phyloP scores from a whole-genome alignment of 1,140 invertebrate species.

The Pseudomyrmex sp. region DNA sequence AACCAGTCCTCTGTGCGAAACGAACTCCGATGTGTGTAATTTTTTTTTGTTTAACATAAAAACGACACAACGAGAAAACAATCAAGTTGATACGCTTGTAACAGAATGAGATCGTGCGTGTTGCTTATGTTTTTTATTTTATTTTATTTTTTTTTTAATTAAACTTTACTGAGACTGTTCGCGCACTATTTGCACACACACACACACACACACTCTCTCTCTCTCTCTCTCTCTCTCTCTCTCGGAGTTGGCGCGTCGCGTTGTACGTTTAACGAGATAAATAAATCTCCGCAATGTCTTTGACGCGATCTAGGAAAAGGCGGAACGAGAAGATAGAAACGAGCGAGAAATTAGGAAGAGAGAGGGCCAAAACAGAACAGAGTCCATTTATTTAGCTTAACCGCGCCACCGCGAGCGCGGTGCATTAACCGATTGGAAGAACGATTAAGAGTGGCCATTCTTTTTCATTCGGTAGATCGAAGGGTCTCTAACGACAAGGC shows the following conservation, averaged over 20 bases:
- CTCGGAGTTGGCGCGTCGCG: neutral
- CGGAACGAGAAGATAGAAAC: conserved; percentile 53
- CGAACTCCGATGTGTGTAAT: no score
- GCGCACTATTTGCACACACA: neutral
- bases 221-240: no score
- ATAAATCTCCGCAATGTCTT: conserved; percentile 34
- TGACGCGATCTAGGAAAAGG: conserved; percentile 44
- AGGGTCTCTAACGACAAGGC: conserved; percentile 67
- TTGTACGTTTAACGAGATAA: conserved; percentile 5
- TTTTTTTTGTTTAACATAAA: neutral
- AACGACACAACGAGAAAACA: neutral
- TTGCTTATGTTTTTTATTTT: no score
- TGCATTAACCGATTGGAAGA: conserved; percentile 75
- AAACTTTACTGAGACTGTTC: conserved; percentile 12
- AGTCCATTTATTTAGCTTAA: conserved; percentile 71
- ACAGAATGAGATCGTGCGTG: no score
- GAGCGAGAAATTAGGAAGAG: conserved; percentile 51
- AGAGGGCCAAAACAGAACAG: conserved; percentile 53
- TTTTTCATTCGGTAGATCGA: conserved; percentile 71
- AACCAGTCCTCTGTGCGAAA: no score
- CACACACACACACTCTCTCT: no score
- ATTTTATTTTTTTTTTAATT: neutral
- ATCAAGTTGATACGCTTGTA: neutral
- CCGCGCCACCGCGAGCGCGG: conserved; percentile 67
- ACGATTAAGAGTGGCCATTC: conserved; percentile 71